Conservation (phyloP, 2,797 vertebrate genomes). For the Chaetophractus vellerosus region DNA sequence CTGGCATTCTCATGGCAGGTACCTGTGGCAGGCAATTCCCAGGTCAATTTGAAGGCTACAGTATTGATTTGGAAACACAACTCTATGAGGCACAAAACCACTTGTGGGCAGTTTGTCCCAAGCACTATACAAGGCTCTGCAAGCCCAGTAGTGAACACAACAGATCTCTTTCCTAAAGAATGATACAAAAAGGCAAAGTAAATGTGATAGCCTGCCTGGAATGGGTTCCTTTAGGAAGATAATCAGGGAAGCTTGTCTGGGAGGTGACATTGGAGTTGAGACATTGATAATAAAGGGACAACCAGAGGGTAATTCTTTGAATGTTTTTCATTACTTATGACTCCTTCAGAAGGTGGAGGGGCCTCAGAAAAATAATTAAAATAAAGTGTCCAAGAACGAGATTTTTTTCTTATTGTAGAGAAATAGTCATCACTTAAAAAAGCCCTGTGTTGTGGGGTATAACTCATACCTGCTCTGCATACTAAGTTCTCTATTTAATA, state of each 20-base stretch:
- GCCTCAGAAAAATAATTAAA: not conserved
- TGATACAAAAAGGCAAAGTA: not conserved
- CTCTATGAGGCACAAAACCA: fast-evolving
- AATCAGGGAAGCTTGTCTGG: not conserved
- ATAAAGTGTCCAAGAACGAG: not conserved
- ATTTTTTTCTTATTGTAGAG: not conserved
- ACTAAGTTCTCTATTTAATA: not conserved
- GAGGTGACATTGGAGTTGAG: not conserved
- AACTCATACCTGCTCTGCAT: not conserved
- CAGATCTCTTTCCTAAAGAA: not conserved
- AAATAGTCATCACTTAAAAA: not conserved
- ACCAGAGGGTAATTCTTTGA: not conserved
- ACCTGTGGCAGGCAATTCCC: not conserved
- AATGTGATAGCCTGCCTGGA: not conserved
- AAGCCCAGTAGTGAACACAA: not conserved
- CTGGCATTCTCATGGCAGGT: not conserved
- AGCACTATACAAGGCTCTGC: not conserved
- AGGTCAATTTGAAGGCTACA: not conserved
- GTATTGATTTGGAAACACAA: not conserved
- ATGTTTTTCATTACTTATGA: not conserved
- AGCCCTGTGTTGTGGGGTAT: not conserved
- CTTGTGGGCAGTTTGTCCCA: not conserved
- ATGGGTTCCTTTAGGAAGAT: not conserved
- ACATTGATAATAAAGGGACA: not conserved
- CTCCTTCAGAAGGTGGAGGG: not conserved